Base-by-base conservation (phyloP, 2,113 vertebrate species). In the Mus spicilegus region DNA sequence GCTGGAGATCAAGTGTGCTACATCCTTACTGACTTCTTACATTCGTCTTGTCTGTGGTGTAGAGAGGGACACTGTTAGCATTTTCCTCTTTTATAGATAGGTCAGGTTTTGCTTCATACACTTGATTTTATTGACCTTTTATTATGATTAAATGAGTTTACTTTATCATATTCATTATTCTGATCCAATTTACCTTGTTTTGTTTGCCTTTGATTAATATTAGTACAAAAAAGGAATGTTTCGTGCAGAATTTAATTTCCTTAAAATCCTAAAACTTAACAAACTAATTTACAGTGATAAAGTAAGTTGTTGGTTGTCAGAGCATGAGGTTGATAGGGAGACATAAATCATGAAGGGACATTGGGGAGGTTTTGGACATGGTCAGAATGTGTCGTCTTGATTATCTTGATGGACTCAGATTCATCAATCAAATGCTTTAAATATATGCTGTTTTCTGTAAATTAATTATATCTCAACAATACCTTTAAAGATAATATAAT, bases 121-220 rank as follows among this genome's bases (percentile, higher is more conserved):
- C 28, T 49, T 89, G 51, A 24, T 33, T 9, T 80, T 89, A 30
- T 24, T 77, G 76, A 73, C 36, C 22, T 56, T 94, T 91, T 87
- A 76, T 86, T 28, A 22, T 82, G 33, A 81, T 94, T 54, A 82
- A 84, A 42, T 84, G 24, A 75, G 39, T 22, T 36, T 70, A 49
- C 93, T 42, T 69, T 70, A 51, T 30, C 2, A 33, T 90, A 51
- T 86, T 92, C 30, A 46, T 94, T 84, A 28, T 93, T 95, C 30
- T 92, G 65, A 73, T 84, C 24, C 56, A 84, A 10, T 86, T 87
- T 63, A 39, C 58, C 69, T 72, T 89, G 39, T 84, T 90, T 93
- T 39, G 49, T 90, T 96, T 97, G 39, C 72, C 85, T 93, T 96
- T 95, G 80, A 75, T 84, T 93, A 39, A 30, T 65, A 20, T 87